Evolutionary conservation across 2,888 invertebrate genomes (phyloP), one percentile per base, ranked within the genome.

Genomic region (Ochlodes sylvanus): DNA sequence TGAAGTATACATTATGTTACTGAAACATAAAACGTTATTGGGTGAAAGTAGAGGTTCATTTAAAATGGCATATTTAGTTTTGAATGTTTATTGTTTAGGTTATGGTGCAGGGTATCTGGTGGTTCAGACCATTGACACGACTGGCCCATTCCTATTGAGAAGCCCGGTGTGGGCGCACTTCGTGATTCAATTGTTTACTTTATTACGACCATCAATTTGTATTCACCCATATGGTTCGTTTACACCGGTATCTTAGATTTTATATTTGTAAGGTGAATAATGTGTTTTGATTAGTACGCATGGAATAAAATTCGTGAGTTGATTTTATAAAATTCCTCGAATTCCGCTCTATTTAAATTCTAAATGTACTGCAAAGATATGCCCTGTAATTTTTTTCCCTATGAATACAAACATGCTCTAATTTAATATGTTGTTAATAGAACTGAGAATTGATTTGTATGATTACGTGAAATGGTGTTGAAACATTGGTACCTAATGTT

Each of bases 161-260:
- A 68, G 50, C 69, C 61, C 63, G 63, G 72, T 72, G 79, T 82
- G 79, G 80, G 81, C 78, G 80, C 73, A 65, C 60, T 65, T 57
- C 76, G 75, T 82, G 84, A 84, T 84, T 85, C 80, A 82, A 83
- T 83, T 89, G 88, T 89, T 88, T 89, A 88, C 78, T 78, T 84
- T 85, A 84, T 79, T 79, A 81, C 76, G 75, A 79, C 71, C 78
- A 81, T 84, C 80, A 84, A 80, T 82, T 74, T 74, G 74, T 79
- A 75, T 76, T 79, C 72, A 76, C 79, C 81, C 82, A 81, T 81
- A 81, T 83, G 82, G 80, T 80, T 78, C 76, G 75, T 79, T 82
- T 82, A 77, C 71, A 74, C 73, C 77, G 74, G 73, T 75, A 75
- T 80, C 76, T 76, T 75, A 76, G 69, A 63, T 65, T 74, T 73